phyloP scores from a whole-genome alignment of 2,113 vertebrate genomes.

The Hydrolagus affinis region DNA sequence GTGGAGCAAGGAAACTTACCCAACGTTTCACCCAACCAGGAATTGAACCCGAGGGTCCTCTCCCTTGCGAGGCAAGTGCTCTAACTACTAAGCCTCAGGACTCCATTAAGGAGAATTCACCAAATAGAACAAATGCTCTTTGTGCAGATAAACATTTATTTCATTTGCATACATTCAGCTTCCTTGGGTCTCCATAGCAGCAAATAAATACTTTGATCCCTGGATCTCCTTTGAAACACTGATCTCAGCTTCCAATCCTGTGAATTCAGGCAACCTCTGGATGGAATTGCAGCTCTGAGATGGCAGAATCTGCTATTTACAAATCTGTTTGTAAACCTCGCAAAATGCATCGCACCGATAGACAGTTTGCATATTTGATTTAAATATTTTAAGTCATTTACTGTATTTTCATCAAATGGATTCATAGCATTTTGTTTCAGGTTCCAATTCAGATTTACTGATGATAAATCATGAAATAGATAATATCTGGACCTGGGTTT shows the following conservation, averaged over 20 bases:
- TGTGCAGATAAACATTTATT: background rate
- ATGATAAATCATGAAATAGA: background rate
- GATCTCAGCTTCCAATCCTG: too few relatives aligned
- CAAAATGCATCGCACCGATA: too few relatives aligned
- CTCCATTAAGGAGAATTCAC: background rate
- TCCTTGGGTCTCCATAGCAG: background rate
- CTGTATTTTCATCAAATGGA: background rate
- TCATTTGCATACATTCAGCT: background rate
- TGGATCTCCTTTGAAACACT: background rate
- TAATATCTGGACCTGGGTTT: background rate
- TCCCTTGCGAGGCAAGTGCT: too few relatives aligned
- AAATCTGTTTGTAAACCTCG: too few relatives aligned
- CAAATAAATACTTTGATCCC: too few relatives aligned
- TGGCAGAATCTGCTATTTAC: too few relatives aligned
- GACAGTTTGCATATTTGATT: background rate
- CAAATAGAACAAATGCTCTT: conserved; percentile 11
- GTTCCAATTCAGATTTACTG: background rate
- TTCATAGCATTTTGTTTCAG: background rate
- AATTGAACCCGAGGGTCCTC: too few relatives aligned
- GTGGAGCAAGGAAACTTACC: too few relatives aligned
- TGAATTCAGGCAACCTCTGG: too few relatives aligned
- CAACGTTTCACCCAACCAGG: too few relatives aligned
- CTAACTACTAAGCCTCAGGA: too few relatives aligned
- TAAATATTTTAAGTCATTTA: background rate
- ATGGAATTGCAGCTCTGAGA: too few relatives aligned